Evolutionary conservation across 2,888 invertebrate genomes (phyloP), one percentile per base, ranked within the genome.

Genomic region (Lordiphosa fenestrarum): DNA sequence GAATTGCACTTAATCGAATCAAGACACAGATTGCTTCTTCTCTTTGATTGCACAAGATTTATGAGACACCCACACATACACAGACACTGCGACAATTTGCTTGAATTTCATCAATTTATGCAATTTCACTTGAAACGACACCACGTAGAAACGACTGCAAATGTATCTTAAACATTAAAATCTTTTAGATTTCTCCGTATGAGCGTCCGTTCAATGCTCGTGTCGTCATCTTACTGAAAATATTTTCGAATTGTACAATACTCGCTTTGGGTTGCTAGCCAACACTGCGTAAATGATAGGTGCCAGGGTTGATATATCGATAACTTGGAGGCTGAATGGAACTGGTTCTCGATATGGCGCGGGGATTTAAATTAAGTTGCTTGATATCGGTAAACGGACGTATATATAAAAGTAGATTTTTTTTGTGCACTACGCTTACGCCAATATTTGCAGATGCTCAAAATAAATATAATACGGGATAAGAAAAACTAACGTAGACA

Each of bases 71-170:
- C 23, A 42, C 53, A 38, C 44, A 44, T 44, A 35, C 42, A 62
- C 59, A 59, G 41, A 33, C 30, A 15, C 30, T 41, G 15, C 37
- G 38, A 40, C 53, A 30, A 21, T 48, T 42, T 25, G 39, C 55
- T 64, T 33, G 42, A 37, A 67, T 73, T 65, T 64, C 51, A 55
- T 59, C 42, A 70, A 80, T 66, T 76, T 70, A 47, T 47, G 62
- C 40, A 76, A 73, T 81, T 70, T 65, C 62, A 56, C 61, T 46
- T 63, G 63, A 61, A 30, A 30, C 48, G 46, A 35, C 57, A 61
- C 46, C 23, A 42, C 25, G 44, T 44, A n/a, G 44, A 44, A 33
- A 44, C 12, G 15, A 33, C 33, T 13, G 15, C 30, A 44, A 44
- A 44, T 44, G 44, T 44, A 44, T 44, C 33, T 33, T 44, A 33